These are phyloP conservation scores for Bombyx huttoni DNA, from an alignment of 2,888 invertebrate genomes.

Conservation along the genomic window DNA sequence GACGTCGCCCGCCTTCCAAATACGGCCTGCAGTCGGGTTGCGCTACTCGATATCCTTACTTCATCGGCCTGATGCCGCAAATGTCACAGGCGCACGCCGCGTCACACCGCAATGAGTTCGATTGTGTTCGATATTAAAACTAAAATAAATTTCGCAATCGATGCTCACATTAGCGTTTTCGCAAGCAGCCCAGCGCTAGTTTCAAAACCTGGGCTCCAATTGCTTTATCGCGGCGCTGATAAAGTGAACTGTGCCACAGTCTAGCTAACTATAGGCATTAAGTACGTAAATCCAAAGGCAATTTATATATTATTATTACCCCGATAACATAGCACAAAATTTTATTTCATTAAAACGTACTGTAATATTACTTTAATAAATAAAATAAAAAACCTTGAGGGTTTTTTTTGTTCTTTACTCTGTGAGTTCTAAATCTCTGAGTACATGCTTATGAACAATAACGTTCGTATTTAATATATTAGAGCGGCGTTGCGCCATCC, in stretches of 20 bases:
- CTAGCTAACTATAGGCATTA: conserved; percentile 5
- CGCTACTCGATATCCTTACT: conserved; percentile 53
- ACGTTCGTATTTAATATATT: conserved; percentile 5
- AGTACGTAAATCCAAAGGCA: neutral
- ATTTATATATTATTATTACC: neutral
- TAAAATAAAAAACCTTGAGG: neutral
- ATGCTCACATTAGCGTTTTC: conserved; percentile 73
- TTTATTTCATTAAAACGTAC: no score
- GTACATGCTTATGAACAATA: neutral
- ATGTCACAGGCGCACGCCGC: conserved; percentile 20
- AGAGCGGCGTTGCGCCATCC: conserved; percentile 39
- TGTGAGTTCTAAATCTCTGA: neutral
- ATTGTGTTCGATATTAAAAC: conserved; percentile 57
- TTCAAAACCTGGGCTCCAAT: conserved; percentile 67
- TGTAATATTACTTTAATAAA: neutral
- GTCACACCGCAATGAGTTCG: conserved; percentile 25
- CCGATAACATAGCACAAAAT: neutral
- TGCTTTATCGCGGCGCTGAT: conserved; percentile 67
- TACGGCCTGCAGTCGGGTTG: conserved; percentile 41
- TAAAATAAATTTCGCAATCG: conserved; percentile 70
- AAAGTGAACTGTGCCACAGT: conserved; percentile 58
- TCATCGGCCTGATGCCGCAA: conserved; percentile 21
- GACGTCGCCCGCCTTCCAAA: conserved; percentile 53
- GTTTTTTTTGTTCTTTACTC: neutral
- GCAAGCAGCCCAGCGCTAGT: conserved; percentile 69